Evolutionary conservation across 2,797 vertebrate genomes (phyloP).

Genomic region (Schizopygopsis pylzovi): DNA sequence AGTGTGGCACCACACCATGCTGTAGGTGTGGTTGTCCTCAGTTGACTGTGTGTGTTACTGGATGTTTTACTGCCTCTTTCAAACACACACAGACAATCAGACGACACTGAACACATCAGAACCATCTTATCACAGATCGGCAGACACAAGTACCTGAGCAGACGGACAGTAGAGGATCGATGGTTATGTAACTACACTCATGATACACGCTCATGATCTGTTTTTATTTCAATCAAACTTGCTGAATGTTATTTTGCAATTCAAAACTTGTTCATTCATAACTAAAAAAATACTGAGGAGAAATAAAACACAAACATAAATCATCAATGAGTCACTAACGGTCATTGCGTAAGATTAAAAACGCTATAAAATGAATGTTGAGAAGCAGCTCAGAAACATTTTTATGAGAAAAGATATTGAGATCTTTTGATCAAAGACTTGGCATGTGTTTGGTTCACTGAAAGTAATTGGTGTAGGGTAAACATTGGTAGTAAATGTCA

Average conservation of each 20-base stretch:
- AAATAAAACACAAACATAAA: background rate
- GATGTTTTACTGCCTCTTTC: conserved; percentile 30
- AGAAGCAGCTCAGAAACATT: background rate
- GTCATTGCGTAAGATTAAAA: background rate
- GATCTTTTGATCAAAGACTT: background rate
- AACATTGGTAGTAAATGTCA: background rate
- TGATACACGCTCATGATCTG: background rate
- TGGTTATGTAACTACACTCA: background rate
- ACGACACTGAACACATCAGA: background rate
- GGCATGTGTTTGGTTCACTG: background rate
- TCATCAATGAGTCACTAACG: background rate
- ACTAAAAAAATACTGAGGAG: background rate
- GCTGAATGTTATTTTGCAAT: background rate
- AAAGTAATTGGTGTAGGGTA: background rate
- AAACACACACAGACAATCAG: background rate
- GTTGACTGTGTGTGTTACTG: conserved; percentile 21
- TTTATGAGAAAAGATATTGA: background rate
- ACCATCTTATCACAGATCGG: conserved; percentile 26
- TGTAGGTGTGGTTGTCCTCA: conserved; percentile 46
- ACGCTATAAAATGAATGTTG: background rate
- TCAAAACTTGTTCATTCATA: background rate
- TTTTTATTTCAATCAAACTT: background rate
- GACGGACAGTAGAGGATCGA: background rate
- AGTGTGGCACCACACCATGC: background rate
- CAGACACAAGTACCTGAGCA: background rate